These are phyloP conservation scores for Pycnomerus fuliginosus DNA, from an alignment of 2,888 invertebrate species.

Conservation along the genomic window DNA sequence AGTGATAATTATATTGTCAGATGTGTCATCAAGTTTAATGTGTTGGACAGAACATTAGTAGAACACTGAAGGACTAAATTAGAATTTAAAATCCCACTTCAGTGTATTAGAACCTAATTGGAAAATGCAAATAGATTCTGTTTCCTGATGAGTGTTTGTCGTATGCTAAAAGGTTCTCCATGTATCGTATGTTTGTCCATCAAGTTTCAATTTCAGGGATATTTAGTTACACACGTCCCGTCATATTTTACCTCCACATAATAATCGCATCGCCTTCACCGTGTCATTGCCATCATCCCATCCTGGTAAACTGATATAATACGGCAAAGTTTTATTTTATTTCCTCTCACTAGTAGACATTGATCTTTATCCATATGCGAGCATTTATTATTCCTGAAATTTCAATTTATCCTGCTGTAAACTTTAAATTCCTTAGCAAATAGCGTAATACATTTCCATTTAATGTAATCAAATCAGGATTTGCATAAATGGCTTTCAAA, in stretches of 20 bases:
- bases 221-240: constrained; percentile 1
- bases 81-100: constrained; percentile 9
- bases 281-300: too few species aligned
- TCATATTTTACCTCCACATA: too few species aligned
- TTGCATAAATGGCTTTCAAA: constrained; percentile 15
- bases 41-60: too few species aligned
- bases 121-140: constrained; percentile 19
- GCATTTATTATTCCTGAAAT: constrained; percentile 1
- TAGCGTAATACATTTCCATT: constrained; percentile 11
- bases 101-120: constrained; percentile 11
- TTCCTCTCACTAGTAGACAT: background rate
- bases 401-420: constrained; percentile 13
- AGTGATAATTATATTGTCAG: too few species aligned
- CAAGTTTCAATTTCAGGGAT: constrained; percentile 13
- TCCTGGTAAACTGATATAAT: too few species aligned
- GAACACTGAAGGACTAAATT: too few species aligned
- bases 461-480: constrained; percentile 15
- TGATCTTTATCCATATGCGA: background rate
- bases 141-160: constrained; percentile 19
- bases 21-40: too few species aligned
- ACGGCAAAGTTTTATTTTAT: too few species aligned
- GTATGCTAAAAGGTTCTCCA: constrained; percentile 23
- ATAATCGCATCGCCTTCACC: too few species aligned
- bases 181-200: constrained; percentile 19
- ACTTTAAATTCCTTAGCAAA: constrained; percentile 18